Percentiles rank a stretch among this genome's conserved stretches.
Conservation (phyloP, 2,113 vertebrate species). For the Nycticebus coucang region DNA sequence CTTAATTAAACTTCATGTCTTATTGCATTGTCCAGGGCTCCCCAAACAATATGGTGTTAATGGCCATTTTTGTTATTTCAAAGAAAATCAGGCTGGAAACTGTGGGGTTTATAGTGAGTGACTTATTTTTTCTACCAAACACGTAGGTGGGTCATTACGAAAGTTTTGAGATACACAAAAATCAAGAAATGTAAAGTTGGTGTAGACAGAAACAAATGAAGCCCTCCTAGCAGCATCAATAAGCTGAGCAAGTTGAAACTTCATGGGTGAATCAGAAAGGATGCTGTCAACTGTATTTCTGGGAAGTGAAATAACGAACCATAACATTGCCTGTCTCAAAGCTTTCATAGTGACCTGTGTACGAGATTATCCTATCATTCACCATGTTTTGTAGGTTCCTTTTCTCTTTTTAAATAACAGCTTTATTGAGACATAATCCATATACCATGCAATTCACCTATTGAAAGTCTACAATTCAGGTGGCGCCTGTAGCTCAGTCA, state of each 20-base stretch:
- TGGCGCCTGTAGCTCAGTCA: no score
- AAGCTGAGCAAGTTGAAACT: no score
- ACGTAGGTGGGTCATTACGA: background rate
- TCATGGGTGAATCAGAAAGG: no score
- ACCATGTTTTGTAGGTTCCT: background rate
- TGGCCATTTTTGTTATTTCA: slow-evolving; percentile 40
- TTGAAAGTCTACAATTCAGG: background rate
- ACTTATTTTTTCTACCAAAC: background rate
- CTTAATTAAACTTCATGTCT: background rate
- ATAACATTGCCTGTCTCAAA: no score
- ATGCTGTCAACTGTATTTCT: no score
- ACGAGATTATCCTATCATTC: background rate
- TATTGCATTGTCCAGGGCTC: background rate
- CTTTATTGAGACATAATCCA: slow-evolving; percentile 50
- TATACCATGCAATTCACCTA: background rate
- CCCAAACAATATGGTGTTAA: background rate
- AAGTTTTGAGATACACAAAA: no score
- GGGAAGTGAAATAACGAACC: no score
- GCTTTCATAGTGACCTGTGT: no score
- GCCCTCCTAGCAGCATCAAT: no score
- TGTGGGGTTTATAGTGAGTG: background rate
- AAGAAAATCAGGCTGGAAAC: slow-evolving; percentile 24
- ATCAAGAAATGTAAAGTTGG: no score
- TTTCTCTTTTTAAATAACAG: slow-evolving; percentile 24
- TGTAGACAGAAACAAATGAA: no score